Percentiles rank a stretch among this genome's conserved stretches.
Conservation (phyloP, 2,888 invertebrate species). For the Lucinisca nassula region DNA sequence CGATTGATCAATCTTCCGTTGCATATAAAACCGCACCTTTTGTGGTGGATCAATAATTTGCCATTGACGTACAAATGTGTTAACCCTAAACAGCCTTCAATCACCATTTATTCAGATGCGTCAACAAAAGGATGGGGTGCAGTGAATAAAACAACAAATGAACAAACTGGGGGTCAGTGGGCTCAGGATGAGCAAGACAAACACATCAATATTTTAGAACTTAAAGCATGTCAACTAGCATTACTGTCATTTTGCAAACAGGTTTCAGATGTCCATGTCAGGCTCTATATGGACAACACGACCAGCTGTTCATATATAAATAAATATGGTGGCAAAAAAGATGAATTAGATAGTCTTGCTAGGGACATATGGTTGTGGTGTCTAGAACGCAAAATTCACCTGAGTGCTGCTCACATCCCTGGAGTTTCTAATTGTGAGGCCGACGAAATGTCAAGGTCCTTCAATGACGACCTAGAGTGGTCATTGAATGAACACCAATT, state of each 20-base stretch:
- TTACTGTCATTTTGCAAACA: conserved; percentile 14
- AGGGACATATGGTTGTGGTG: conserved; percentile 41
- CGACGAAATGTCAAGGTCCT: conserved; percentile 30
- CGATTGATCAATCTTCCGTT: conserved; percentile 16
- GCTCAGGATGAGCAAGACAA: not conserved
- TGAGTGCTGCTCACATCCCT: conserved; percentile 36
- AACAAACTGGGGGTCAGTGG: not conserved
- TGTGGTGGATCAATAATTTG: conserved; percentile 15
- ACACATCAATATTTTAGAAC: conserved; percentile 20
- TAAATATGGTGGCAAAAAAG: conserved; percentile 28
- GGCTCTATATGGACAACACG: conserved; percentile 9
- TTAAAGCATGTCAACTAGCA: conserved; percentile 15
- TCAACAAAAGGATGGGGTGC: conserved; percentile 14
- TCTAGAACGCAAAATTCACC: conserved; percentile 22
- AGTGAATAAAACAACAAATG: not conserved
- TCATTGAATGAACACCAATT: conserved; percentile 14
- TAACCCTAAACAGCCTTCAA: not conserved
- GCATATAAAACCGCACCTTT: not conserved
- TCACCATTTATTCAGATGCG: conserved; percentile 10
- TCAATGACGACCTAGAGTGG: conserved; percentile 44
- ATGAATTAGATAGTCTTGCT: not conserved
- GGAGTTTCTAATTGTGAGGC: conserved; percentile 37
- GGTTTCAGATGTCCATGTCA: not conserved
- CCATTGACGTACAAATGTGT: not conserved
- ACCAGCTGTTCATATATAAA: conserved; percentile 29